These are phyloP conservation scores for Himalopsyche anomala DNA, from an alignment of 2,888 invertebrate genomes.

Conservation along the genomic window DNA sequence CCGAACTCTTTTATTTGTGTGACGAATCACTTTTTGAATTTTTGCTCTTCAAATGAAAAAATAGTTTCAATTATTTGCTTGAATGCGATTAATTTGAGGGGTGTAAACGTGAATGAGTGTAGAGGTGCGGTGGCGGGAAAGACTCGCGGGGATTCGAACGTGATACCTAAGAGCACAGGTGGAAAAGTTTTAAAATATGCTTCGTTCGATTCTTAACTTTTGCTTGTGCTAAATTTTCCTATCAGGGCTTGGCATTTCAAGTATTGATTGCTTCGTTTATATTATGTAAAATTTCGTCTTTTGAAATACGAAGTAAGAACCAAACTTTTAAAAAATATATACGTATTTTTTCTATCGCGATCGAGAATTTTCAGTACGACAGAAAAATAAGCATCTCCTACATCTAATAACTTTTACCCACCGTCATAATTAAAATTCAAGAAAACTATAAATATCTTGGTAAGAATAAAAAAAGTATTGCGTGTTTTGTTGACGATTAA, in stretches of 20 bases:
- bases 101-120: neutral
- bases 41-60: too few relatives aligned
- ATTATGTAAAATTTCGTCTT: constrained; percentile 21
- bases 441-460: too few relatives aligned
- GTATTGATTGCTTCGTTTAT: constrained; percentile 34
- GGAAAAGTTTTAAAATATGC: constrained; percentile 34
- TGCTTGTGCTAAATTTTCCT: constrained; percentile 28
- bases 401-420: too few relatives aligned
- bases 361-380: too few relatives aligned
- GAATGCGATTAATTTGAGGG: neutral
- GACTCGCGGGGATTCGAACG: constrained; percentile 19
- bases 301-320: neutral
- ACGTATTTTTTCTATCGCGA: too few relatives aligned
- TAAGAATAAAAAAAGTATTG: too few relatives aligned
- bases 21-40: too few relatives aligned
- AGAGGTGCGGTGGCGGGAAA: constrained; percentile 2
- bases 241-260: constrained; percentile 28
- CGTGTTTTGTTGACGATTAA: too few relatives aligned
- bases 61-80: neutral
- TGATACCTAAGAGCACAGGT: constrained; percentile 34
- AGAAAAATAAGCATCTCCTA: too few relatives aligned
- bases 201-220: constrained; percentile 34
- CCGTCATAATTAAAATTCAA: too few relatives aligned
- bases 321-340: too few relatives aligned
- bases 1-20: too few relatives aligned